Conservation (phyloP, 30 jellyfish, hydroid and myxozoan species). For the Pelagia noctiluca region DNA sequence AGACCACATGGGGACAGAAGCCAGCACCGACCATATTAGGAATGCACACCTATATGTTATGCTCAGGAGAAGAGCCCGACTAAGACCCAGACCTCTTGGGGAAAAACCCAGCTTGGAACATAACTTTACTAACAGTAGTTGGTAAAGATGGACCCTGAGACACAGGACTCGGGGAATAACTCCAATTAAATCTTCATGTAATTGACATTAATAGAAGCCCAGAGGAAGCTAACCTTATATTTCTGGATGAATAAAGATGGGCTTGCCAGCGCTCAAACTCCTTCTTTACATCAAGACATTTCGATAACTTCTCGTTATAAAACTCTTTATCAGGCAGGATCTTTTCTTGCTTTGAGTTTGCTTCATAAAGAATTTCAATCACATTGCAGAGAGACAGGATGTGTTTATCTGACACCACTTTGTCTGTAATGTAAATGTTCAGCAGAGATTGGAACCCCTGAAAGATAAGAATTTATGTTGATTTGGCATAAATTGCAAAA, state of each 20-base stretch:
- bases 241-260: slow-evolving; percentile 13
- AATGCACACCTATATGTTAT: too few relatives aligned
- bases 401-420: slow-evolving; percentile 40
- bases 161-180: too few relatives aligned
- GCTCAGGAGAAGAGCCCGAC: too few relatives aligned
- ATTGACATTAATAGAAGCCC: too few relatives aligned
- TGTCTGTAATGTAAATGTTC: slow-evolving; percentile 35
- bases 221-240: slow-evolving; percentile 7
- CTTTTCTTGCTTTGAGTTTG: slow-evolving; percentile 26
- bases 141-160: too few relatives aligned
- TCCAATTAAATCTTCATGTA: too few relatives aligned
- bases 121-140: too few relatives aligned
- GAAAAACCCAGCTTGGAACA: too few relatives aligned
- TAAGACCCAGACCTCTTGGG: too few relatives aligned
- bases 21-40: too few relatives aligned
- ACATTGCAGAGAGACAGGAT: slow-evolving; percentile 46
- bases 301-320: slow-evolving; percentile 37
- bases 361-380: slow-evolving; percentile 47
- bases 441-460: slow-evolving; percentile 40
- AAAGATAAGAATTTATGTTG: background rate
- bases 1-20: too few relatives aligned
- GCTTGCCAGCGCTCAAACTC: slow-evolving; percentile 66
- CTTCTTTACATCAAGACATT: slow-evolving; percentile 61
- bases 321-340: slow-evolving; percentile 45
- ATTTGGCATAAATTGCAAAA: too few relatives aligned